Conservation (phyloP, 2,888 invertebrate species). For the Scaptomyza caliginosa region DNA sequence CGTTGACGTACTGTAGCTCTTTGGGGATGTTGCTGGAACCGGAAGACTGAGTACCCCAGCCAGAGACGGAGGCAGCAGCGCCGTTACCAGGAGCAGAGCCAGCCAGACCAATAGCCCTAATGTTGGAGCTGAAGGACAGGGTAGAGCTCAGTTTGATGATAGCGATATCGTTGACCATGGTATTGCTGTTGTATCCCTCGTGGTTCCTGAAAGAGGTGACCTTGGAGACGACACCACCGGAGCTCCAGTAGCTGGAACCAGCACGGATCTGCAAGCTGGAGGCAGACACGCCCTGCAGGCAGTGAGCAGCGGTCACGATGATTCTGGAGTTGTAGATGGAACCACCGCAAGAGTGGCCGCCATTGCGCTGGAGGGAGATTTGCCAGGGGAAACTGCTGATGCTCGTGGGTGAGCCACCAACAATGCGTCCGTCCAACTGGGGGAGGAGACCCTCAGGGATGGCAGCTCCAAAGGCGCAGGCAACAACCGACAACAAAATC, state of each 20-base stretch:
- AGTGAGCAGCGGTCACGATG: constrained; percentile 87
- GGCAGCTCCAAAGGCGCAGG: constrained; percentile 62
- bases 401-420: constrained; percentile 69
- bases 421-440: constrained; percentile 75
- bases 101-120: constrained; percentile 84
- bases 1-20: constrained; percentile 84
- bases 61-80: constrained; percentile 60
- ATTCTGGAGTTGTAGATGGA: constrained; percentile 84
- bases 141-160: constrained; percentile 85
- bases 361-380: constrained; percentile 76
- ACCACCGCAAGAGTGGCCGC: constrained; percentile 86
- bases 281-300: constrained; percentile 78
- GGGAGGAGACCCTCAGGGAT: constrained; percentile 68
- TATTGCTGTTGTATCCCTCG: constrained; percentile 83
- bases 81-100: constrained; percentile 60
- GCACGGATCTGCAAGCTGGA: constrained; percentile 83
- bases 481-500: constrained; percentile 58
- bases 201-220: constrained; percentile 79
- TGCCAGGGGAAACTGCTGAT: constrained; percentile 73
- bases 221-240: constrained; percentile 53
- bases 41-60: constrained; percentile 72
- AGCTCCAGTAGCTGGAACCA: constrained; percentile 84
- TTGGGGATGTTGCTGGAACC: constrained; percentile 62
- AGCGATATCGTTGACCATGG: constrained; percentile 86
- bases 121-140: constrained; percentile 82